Evolutionary conservation across 2,888 invertebrate genomes (phyloP).

Genomic region (Tipula vernalis): DNA sequence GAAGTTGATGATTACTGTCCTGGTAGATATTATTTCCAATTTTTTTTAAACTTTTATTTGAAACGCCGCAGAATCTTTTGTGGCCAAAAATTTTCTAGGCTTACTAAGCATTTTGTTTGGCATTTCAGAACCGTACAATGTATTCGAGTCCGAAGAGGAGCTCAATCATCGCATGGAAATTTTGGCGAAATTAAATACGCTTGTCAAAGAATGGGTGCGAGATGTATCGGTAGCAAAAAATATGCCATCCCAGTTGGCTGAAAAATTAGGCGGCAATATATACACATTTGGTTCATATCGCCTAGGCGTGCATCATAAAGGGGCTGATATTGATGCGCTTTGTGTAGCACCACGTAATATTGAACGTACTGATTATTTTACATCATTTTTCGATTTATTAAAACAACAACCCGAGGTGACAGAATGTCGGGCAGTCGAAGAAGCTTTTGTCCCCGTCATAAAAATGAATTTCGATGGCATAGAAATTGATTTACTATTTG

Average conservation of each 20-base stretch:
- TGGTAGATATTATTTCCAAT: not conserved
- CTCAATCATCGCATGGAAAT: constrained; percentile 81
- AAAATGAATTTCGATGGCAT: constrained; percentile 98
- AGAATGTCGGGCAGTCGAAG: constrained; percentile 83
- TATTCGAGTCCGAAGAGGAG: constrained; percentile 84
- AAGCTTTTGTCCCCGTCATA: constrained; percentile 97
- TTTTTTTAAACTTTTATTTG: not conserved
- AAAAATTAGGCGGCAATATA: constrained; percentile 91
- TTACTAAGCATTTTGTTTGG: not conserved
- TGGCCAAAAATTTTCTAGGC: not conserved
- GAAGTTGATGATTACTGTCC: not conserved
- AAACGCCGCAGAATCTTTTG: not conserved
- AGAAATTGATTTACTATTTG: constrained; percentile 97
- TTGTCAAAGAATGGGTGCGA: constrained; percentile 90
- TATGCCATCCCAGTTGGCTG: constrained; percentile 83
- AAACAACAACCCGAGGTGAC: constrained; percentile 76
- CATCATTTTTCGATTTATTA: constrained; percentile 84
- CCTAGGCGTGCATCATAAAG: constrained; percentile 89
- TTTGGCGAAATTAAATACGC: constrained; percentile 69
- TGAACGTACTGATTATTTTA: constrained; percentile 86
- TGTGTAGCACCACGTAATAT: constrained; percentile 97
- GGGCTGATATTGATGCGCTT: constrained; percentile 97
- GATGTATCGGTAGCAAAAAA: constrained; percentile 80
- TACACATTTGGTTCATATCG: constrained; percentile 99
- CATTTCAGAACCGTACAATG: constrained; percentile 62